phyloP scores from a whole-genome alignment of 2,888 invertebrate genomes.

The Brenthis hecate region DNA sequence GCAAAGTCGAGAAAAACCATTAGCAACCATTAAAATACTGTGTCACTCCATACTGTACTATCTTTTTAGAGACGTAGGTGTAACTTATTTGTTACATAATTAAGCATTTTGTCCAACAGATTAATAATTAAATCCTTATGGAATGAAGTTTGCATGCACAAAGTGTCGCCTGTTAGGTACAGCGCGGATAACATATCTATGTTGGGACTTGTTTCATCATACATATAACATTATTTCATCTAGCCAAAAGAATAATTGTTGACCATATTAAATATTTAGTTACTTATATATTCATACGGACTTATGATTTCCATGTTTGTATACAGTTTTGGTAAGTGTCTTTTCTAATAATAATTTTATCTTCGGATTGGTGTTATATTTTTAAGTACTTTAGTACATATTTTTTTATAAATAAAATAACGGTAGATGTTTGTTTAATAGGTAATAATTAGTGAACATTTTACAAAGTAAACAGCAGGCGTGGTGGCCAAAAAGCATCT shows the following conservation, averaged over 20 bases:
- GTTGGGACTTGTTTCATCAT: constrained; percentile 38
- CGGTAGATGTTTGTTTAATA: constrained; percentile 17
- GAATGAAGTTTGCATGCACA: constrained; percentile 46
- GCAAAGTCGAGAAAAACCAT: too few species aligned
- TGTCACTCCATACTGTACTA: too few species aligned
- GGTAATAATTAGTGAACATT: constrained; percentile 44
- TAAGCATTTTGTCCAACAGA: too few species aligned
- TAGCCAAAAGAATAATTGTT: constrained; percentile 19
- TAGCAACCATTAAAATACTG: too few species aligned
- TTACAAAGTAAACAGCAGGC: constrained; percentile 50
- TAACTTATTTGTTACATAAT: too few species aligned
- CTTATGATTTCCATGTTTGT: too few species aligned
- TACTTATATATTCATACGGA: too few species aligned
- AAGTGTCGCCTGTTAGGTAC: constrained; percentile 50
- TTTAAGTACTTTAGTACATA: background rate
- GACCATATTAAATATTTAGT: background rate
- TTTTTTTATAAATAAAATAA: too few species aligned
- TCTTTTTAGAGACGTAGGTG: too few species aligned
- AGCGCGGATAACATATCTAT: constrained; percentile 49
- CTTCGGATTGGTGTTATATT: background rate
- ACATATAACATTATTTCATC: constrained; percentile 23
- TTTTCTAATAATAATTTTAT: too few species aligned
- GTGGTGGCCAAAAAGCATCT: constrained; percentile 45
- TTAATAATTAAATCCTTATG: constrained; percentile 4
- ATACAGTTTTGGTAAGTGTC: too few species aligned